phyloP scores from a whole-genome alignment of 37 sponge, comb jelly and placozoan genomes.

The Cliona cf. orientalis region DNA sequence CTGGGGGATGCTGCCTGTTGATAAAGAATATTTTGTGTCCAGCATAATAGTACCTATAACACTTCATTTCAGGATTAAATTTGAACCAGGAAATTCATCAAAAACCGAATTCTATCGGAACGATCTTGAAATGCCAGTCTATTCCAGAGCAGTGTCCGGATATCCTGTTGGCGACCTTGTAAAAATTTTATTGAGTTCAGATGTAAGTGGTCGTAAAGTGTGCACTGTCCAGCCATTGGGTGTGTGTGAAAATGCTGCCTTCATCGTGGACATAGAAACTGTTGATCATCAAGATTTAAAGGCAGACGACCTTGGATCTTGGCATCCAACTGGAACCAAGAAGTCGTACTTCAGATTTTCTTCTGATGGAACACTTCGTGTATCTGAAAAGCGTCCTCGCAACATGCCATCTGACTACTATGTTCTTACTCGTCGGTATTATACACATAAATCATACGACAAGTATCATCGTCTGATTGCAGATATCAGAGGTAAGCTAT shows the following conservation, averaged over 20 bases:
- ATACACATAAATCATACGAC: not conserved
- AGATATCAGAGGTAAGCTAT: not conserved
- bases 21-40: too few species aligned
- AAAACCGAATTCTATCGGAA: too few species aligned
- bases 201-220: not conserved
- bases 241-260: constrained; percentile 30
- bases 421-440: not conserved
- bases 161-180: constrained; percentile 13
- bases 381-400: not conserved
- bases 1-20: too few species aligned
- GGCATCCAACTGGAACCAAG: constrained; percentile 36
- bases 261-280: constrained; percentile 21
- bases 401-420: not conserved
- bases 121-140: too few species aligned
- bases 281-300: constrained; percentile 17
- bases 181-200: constrained; percentile 16
- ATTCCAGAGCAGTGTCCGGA: too few species aligned
- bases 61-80: too few species aligned
- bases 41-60: too few species aligned
- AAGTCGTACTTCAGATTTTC: constrained; percentile 28
- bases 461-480: not conserved
- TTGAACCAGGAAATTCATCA: too few species aligned
- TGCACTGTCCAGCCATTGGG: constrained; percentile 36
- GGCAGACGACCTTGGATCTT: constrained; percentile 33
- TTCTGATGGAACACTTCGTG: constrained; percentile 3